phyloP scores from a whole-genome alignment of 2,888 invertebrate genomes.

The Campoplex nolae region DNA sequence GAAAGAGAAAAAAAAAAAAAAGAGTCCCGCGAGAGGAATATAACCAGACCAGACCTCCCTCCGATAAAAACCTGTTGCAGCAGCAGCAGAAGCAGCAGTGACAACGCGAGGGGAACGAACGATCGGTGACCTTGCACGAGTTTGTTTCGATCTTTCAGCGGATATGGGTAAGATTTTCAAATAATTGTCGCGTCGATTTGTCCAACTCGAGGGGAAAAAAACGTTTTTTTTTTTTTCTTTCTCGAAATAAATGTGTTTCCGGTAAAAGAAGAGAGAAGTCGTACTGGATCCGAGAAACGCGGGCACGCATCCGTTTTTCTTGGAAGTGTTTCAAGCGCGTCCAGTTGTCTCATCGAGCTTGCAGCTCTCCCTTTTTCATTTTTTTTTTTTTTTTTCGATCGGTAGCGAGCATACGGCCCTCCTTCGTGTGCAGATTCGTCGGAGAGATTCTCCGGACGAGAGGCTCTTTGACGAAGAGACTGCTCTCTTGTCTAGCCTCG shows the following conservation, averaged over 20 bases:
- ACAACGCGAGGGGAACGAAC: background rate
- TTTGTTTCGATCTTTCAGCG: background rate
- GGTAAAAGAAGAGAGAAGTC: conserved; percentile 29
- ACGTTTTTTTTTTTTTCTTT: background rate
- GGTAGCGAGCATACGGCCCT: conserved; percentile 38
- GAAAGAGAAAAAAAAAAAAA: background rate
- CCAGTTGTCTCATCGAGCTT: conserved; percentile 54
- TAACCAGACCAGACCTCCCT: background rate
- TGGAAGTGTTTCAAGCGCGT: conserved; percentile 66
- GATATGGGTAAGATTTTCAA: background rate
- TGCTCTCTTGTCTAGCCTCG: conserved; percentile 4
- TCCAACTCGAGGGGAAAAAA: background rate
- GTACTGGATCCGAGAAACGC: background rate
- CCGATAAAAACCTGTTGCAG: conserved; percentile 1
- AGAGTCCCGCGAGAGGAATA: background rate
- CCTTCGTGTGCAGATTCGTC: background rate
- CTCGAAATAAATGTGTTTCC: conserved; percentile 32
- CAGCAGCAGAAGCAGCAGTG: background rate
- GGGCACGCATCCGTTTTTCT: conserved; percentile 58
- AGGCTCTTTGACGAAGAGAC: background rate
- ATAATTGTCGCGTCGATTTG: background rate
- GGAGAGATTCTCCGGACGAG: conserved; percentile 24
- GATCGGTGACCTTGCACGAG: background rate
- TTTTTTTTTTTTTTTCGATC: conserved; percentile 28
- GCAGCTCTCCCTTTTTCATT: background rate